A percentile compares a stretch with the other conserved stretches of the same genome.
Conservation (phyloP, 2,888 invertebrate species). For the Papilio gigon region DNA sequence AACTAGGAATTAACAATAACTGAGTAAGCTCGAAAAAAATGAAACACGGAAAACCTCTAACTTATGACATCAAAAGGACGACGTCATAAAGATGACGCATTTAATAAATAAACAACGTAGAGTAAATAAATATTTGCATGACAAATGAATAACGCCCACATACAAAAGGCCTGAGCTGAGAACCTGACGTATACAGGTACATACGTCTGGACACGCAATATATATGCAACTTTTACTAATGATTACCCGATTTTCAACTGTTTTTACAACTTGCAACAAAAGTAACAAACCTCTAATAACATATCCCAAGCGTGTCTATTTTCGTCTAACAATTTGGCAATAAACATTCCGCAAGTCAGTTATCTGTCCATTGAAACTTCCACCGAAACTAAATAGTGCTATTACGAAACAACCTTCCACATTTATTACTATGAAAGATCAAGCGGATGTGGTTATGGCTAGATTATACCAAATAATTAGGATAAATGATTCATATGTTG, state of each 20-base stretch:
- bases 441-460: not conserved
- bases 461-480: not conserved
- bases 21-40: not conserved
- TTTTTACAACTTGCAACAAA: too few relatives aligned
- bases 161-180: not conserved
- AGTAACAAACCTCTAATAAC: too few relatives aligned
- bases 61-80: not conserved
- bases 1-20: too few relatives aligned
- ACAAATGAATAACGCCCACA: not conserved
- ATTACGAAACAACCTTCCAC: not conserved
- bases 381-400: not conserved
- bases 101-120: constrained; percentile 4
- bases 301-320: not conserved
- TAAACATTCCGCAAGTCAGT: not conserved
- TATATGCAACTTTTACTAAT: not conserved
- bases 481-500: not conserved
- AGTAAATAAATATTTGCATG: constrained; percentile 9
- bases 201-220: not conserved
- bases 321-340: not conserved
- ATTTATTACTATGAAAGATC: not conserved
- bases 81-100: constrained; percentile 14
- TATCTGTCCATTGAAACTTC: not conserved
- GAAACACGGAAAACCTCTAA: not conserved
- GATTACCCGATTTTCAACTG: too few relatives aligned
- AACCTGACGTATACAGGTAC: not conserved